Evolutionary conservation across 2,888 invertebrate species (phyloP), one percentile per base, ranked within the genome.

Genomic region (Conchocele bisecta): DNA sequence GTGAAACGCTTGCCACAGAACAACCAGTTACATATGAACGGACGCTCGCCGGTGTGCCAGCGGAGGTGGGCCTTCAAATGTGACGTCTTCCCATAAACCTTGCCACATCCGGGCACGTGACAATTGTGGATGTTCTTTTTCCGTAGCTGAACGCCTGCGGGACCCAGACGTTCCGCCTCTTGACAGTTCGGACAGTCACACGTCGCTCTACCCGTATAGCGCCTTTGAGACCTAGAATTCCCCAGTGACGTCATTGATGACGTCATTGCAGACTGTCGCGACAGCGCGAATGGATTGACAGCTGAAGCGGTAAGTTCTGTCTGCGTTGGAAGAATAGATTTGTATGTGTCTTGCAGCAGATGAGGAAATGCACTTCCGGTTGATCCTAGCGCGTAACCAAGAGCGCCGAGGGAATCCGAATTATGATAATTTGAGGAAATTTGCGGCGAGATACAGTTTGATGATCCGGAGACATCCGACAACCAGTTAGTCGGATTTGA

Each of bases 101-200:
- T 91, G 17, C 91, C 91, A 81, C 91, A 91, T 46, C 91, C 91
- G 13, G 90, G 89, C 46, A 91, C 88, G 76, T 91, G 91, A 61
- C 91, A 91, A 68, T 85, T 88, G 79, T 91, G 91, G 28, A 89
- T 81, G 75, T 88, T 89, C 46, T 87, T 83, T 77, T 89, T 89
- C 33, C 89, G 74, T 24, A 90, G 75, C 58, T 89, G 86, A 51
- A 88, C 98, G 22, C 97, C 98, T 26, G 97, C 97, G 15, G 89
- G 89, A 22, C 98, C 98, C 69, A 98, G 93, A 59, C 98, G 93
- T 91, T 91, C 90, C 20, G 98, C 98, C 92, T 99, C 98, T 92
- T 98, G 97, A 91, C 99, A 99, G 92, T 99, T 99, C 61, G 99
- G 99, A 90, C 99, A 99, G 92, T 99, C 99, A 92, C 99, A 99